These are phyloP conservation scores for Iselma pallidipennis DNA, from an alignment of 2,888 invertebrate genomes.

Conservation along the genomic window DNA sequence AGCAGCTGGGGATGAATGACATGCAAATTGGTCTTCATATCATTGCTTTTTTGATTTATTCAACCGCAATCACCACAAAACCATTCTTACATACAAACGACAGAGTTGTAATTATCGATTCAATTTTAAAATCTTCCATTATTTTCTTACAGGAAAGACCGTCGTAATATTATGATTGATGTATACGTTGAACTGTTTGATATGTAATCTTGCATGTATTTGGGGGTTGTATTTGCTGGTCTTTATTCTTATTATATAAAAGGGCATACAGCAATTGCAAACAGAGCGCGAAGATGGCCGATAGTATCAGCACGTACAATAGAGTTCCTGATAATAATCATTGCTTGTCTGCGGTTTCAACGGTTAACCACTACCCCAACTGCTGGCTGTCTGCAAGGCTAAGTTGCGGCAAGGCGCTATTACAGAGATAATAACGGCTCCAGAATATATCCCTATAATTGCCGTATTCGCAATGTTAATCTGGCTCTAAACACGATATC, in stretches of 20 bases:
- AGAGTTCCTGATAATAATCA: constrained; percentile 44
- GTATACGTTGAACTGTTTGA: too few relatives aligned
- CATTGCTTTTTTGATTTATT: constrained; percentile 39
- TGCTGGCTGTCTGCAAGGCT: constrained; percentile 44
- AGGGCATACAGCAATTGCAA: constrained; percentile 18
- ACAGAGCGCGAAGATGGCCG: constrained; percentile 25
- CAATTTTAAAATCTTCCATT: background rate
- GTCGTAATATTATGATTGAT: too few relatives aligned
- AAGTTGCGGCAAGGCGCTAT: constrained; percentile 43
- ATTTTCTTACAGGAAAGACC: too few relatives aligned
- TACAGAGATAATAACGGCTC: constrained; percentile 48
- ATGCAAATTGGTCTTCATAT: constrained; percentile 56
- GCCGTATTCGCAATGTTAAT: constrained; percentile 43
- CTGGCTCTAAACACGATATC: constrained; percentile 37
- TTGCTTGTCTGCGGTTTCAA: constrained; percentile 47
- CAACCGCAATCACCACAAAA: constrained; percentile 38
- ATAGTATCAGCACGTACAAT: constrained; percentile 34
- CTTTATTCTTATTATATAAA: background rate
- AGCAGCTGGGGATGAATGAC: constrained; percentile 58
- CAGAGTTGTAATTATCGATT: background rate
- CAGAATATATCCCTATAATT: constrained; percentile 49
- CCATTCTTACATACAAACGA: constrained; percentile 10
- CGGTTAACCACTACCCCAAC: constrained; percentile 48
- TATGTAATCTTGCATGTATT: too few relatives aligned
- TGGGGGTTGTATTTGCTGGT: background rate